Percentiles rank a stretch among this genome's conserved stretches.
phyloP scores from a whole-genome alignment of 2,888 invertebrate genomes.

The Cheilosia variabilis region DNA sequence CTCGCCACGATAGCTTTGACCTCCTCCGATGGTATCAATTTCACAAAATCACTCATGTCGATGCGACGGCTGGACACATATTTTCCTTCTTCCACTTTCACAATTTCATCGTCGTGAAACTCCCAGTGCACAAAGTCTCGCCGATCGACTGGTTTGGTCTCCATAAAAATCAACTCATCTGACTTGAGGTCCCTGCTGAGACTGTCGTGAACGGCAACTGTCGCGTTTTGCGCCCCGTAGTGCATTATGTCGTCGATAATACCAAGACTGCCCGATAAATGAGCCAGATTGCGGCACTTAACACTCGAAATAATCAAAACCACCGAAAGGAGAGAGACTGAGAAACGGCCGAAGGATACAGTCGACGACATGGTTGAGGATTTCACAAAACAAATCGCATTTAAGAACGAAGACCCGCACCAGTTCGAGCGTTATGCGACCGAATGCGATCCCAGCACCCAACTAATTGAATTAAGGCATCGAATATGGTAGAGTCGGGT shows the following conservation, averaged over 20 bases:
- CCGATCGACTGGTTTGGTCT: slow-evolving; percentile 54
- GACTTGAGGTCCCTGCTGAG: slow-evolving; percentile 61
- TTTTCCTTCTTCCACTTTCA: slow-evolving; percentile 44
- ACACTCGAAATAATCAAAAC: background rate
- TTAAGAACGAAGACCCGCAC: slow-evolving; percentile 26
- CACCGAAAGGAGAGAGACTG: background rate
- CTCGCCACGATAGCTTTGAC: slow-evolving; percentile 80
- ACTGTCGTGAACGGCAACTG: slow-evolving; percentile 52
- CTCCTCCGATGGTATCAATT: slow-evolving; percentile 80
- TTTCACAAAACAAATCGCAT: slow-evolving; percentile 5
- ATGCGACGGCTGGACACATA: slow-evolving; percentile 64
- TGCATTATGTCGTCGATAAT: slow-evolving; percentile 70
- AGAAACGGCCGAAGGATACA: background rate
- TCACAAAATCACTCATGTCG: slow-evolving; percentile 81
- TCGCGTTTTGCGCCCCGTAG: slow-evolving; percentile 57
- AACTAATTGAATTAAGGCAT: slow-evolving; percentile 72
- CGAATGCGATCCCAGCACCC: slow-evolving; percentile 64
- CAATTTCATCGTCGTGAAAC: slow-evolving; percentile 65
- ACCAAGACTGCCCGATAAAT: slow-evolving; percentile 63
- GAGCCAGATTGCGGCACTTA: slow-evolving; percentile 36
- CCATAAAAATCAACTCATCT: slow-evolving; percentile 81
- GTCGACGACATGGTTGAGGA: slow-evolving; percentile 38
- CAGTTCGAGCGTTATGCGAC: slow-evolving; percentile 41
- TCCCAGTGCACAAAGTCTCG: slow-evolving; percentile 67
- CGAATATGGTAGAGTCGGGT: slow-evolving; percentile 32